Base-by-base conservation (phyloP, 2,797 vertebrate species). In the Poeciliopsis paucimaculata region DNA sequence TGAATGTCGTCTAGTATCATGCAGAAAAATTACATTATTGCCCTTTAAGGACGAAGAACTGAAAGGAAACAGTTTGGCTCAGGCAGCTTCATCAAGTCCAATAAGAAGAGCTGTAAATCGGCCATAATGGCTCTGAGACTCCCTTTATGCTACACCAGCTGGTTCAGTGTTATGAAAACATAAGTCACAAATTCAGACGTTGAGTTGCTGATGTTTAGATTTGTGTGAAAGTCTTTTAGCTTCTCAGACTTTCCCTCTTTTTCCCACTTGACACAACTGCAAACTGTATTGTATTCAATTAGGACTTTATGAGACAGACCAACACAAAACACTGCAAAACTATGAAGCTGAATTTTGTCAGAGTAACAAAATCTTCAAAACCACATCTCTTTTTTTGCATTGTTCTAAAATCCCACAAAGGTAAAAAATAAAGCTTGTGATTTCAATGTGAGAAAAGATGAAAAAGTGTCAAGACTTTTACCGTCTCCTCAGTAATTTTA, bases 61-160 rank as follows among this genome's bases (percentile, higher is more conserved):
- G 45, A 41, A 62, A 75, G 26, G 1, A 55, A 76, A 78, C 72
- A 45, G 31, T 78, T 79, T 66, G 73, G 62, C 70, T 81, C 41
- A 55, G 10, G 75, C 45, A 75, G 73, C 64, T 84, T 85, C 49
- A 70, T 26, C 4, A 12, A 76, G 66, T 79, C 76, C 73, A 76
- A 75, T 86, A 78, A 85, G 47, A 76, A 71, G 75, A 84, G 1
- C 15, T 20, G 45, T n/a, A 77, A 60, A 81, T 51, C 23, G 71
- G 39, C 77, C 47, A 18, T 47, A 70, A 66, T 51, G 28, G 72
- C 82, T 76, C 71, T 45, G 79, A 86, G 51, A 75, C 51, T 72
- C 72, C 75, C 55, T 41, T 18, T 10, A 66, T 49, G 20, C n/a
- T 64, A 60, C 18, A 68, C 74, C 36, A 73, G 1, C 66, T 62